Evolutionary conservation across 2,888 invertebrate species (phyloP).

Genomic region (Cecidostiba fungosa): DNA sequence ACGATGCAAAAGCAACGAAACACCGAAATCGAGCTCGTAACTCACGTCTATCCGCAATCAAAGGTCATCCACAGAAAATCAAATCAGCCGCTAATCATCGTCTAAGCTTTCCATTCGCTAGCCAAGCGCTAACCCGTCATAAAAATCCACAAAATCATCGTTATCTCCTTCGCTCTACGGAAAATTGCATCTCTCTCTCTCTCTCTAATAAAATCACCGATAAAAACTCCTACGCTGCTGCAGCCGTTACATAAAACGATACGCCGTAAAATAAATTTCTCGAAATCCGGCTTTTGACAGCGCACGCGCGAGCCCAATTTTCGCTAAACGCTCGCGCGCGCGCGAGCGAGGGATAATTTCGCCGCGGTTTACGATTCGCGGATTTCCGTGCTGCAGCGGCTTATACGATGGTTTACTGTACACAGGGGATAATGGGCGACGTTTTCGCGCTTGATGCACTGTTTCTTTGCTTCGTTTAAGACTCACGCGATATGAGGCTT

Average conservation of each 20-base stretch:
- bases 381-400: constrained; percentile 18
- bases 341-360: constrained; percentile 9
- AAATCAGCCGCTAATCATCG: constrained; percentile 74
- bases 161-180: not conserved
- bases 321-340: constrained; percentile 38
- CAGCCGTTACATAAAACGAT: constrained; percentile 1
- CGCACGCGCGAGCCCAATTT: constrained; percentile 33
- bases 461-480: not conserved
- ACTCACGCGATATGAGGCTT: not conserved
- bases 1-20: too few species aligned
- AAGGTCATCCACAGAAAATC: constrained; percentile 66
- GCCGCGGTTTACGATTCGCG: constrained; percentile 6
- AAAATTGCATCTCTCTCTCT: constrained; percentile 12
- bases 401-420: not conserved
- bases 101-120: constrained; percentile 72
- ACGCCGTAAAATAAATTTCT: constrained; percentile 41
- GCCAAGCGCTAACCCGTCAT: constrained; percentile 69
- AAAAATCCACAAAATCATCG: constrained; percentile 22
- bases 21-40: not conserved
- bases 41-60: not conserved
- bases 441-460: not conserved
- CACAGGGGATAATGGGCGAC: not conserved
- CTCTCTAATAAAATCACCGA: constrained; percentile 12
- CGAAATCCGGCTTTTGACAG: not conserved
- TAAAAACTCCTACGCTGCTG: not conserved